phyloP scores from a whole-genome alignment of 2,113 vertebrate genomes.

The Syngnathus floridae region DNA sequence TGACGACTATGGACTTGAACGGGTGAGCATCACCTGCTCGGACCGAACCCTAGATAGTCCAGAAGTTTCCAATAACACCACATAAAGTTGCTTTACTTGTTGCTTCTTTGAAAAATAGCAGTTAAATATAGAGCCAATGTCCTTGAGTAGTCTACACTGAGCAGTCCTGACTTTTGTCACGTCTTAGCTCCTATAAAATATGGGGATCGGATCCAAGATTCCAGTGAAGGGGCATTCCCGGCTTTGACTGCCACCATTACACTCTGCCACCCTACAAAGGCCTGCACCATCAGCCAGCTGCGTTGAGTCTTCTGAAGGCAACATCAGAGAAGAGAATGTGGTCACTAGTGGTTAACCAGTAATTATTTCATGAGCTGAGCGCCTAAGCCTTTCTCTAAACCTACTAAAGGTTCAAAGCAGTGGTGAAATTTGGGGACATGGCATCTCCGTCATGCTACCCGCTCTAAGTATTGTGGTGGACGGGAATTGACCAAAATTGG shows the following conservation, averaged over 20 bases:
- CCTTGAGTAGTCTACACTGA: background rate
- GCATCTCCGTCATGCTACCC: constrained; percentile 59
- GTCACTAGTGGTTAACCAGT: constrained; percentile 73
- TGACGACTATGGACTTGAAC: background rate
- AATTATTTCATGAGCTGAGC: constrained; percentile 72
- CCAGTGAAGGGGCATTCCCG: constrained; percentile 49
- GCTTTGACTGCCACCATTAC: constrained; percentile 38
- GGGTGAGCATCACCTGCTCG: background rate
- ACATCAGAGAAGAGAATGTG: constrained; percentile 73
- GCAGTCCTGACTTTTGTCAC: background rate
- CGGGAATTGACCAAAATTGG: constrained; percentile 39
- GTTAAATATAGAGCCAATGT: background rate
- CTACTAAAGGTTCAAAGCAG: constrained; percentile 66
- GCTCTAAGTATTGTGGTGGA: constrained; percentile 55
- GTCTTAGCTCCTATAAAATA: constrained; percentile 1
- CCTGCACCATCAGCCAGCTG: constrained; percentile 64
- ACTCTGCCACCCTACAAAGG: constrained; percentile 69
- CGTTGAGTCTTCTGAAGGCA: constrained; percentile 63
- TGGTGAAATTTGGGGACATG: constrained; percentile 61
- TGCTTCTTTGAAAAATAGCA: background rate
- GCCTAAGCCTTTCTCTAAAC: constrained; percentile 65
- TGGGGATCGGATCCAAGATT: constrained; percentile 10
- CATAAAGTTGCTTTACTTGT: background rate
- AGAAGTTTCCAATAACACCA: background rate
- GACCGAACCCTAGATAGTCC: background rate